These are phyloP conservation scores for Ostrea edulis DNA, from an alignment of 1,140 invertebrate species.

Conservation along the genomic window DNA sequence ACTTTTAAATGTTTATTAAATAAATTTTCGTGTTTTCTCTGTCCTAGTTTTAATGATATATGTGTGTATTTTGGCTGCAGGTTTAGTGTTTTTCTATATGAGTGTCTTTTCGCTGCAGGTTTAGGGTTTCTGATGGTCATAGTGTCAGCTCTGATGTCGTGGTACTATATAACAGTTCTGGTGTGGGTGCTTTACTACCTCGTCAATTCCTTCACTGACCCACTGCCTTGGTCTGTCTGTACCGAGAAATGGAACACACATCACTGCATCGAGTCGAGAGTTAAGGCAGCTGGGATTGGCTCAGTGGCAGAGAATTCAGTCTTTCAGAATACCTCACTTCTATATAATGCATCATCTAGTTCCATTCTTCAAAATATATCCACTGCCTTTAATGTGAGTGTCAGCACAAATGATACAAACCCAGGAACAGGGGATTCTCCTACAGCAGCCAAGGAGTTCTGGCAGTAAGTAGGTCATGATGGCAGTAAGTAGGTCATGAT, in stretches of 20 bases:
- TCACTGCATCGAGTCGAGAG: conserved; percentile 55
- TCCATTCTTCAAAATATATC: background rate
- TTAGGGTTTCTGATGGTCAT: conserved; percentile 66
- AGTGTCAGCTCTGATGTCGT: conserved; percentile 62
- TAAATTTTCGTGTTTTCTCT: too few relatives aligned
- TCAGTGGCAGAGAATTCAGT: background rate
- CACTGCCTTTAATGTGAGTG: background rate
- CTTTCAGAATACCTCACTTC: background rate
- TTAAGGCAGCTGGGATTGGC: background rate
- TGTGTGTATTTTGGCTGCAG: too few relatives aligned
- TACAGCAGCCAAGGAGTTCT: conserved; percentile 65
- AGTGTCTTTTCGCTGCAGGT: conserved; percentile 36
- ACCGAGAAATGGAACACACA: conserved; percentile 91
- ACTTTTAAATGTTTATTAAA: too few relatives aligned
- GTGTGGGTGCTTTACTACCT: conserved; percentile 97
- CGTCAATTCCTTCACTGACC: conserved; percentile 81
- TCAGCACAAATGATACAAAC: background rate
- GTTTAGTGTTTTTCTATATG: too few relatives aligned
- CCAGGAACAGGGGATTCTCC: background rate
- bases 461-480: conserved; percentile 63
- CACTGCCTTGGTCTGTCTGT: conserved; percentile 95
- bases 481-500: conserved; percentile 60
- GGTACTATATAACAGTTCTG: conserved; percentile 83
- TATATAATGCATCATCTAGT: too few relatives aligned
- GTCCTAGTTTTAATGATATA: too few relatives aligned